Evolutionary conservation across 2,888 invertebrate genomes (phyloP).

Genomic region (Ormyrus rosae): DNA sequence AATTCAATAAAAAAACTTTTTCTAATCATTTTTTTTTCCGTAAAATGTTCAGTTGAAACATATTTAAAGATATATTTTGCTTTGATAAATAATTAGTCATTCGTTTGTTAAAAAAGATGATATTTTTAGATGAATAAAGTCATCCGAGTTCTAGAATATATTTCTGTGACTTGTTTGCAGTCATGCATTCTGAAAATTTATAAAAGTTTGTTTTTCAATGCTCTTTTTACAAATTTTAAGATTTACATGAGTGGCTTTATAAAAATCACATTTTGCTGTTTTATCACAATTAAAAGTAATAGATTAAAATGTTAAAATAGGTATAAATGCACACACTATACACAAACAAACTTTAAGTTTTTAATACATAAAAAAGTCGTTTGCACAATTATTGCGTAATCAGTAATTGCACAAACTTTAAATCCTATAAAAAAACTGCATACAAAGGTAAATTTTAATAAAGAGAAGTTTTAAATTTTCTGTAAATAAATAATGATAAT

Average conservation of each 20-base stretch:
- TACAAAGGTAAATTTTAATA: conserved; percentile 30
- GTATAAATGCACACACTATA: conserved; percentile 42
- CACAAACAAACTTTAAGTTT: conserved; percentile 26
- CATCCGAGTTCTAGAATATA: conserved; percentile 35
- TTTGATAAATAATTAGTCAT: not conserved
- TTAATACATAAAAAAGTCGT: conserved; percentile 21
- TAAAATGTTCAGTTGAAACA: not conserved
- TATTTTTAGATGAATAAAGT: conserved; percentile 16
- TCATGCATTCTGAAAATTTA: conserved; percentile 25
- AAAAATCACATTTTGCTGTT: conserved; percentile 28
- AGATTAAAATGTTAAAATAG: conserved; percentile 25
- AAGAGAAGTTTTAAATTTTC: conserved; percentile 7
- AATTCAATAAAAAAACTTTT: conserved; percentile 18
- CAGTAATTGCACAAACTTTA: conserved; percentile 26
- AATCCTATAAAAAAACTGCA: conserved; percentile 22
- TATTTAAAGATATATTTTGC: no score
- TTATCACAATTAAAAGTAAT: conserved; percentile 16
- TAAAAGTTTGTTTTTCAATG: conserved; percentile 8
- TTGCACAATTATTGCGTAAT: conserved; percentile 12
- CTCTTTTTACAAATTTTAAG: conserved; percentile 20
- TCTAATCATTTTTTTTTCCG: conserved; percentile 8
- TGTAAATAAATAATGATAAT: conserved; percentile 39
- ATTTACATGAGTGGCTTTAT: conserved; percentile 1
- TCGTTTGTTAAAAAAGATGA: conserved; percentile 12
- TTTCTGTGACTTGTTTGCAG: conserved; percentile 22